Evolutionary conservation across 2,888 invertebrate species (phyloP).

Genomic region (Griposia aprilina): DNA sequence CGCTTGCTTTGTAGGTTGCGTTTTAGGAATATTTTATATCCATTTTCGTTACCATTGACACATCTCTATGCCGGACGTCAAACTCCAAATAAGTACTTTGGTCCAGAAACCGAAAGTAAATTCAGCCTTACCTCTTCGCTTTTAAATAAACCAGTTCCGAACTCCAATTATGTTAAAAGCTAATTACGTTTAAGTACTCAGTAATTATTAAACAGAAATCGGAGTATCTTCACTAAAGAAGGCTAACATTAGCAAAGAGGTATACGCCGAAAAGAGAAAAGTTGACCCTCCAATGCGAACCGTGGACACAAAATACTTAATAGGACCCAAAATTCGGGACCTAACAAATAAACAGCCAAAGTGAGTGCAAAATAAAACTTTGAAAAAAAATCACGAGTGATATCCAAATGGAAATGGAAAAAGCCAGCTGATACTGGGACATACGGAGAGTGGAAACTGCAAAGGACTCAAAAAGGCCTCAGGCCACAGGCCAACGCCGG

Average conservation of each 20-base stretch:
- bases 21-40: constrained; percentile 4
- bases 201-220: constrained; percentile 65
- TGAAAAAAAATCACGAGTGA: constrained; percentile 85
- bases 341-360: constrained; percentile 66
- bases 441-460: constrained; percentile 88
- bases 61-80: constrained; percentile 66
- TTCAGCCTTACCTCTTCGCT: constrained; percentile 46
- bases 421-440: constrained; percentile 85
- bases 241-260: constrained; percentile 44
- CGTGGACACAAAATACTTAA: constrained; percentile 41
- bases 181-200: constrained; percentile 64
- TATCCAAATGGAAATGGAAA: constrained; percentile 89
- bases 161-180: constrained; percentile 66
- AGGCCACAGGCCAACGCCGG: constrained; percentile 76
- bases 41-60: constrained; percentile 72
- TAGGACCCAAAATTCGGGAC: constrained; percentile 42
- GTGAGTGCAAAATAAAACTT: constrained; percentile 74
- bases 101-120: constrained; percentile 32
- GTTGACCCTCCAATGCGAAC: constrained; percentile 55
- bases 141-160: constrained; percentile 52
- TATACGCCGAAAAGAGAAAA: constrained; percentile 24
- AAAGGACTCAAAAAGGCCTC: constrained; percentile 78
- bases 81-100: constrained; percentile 41
- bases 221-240: constrained; percentile 39
- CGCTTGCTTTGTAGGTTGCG: not conserved